Evolutionary conservation across 37 sponge, comb jelly and placozoan species (phyloP), one percentile per base, ranked within the genome.

Genomic region (Eunapius fragilis): DNA sequence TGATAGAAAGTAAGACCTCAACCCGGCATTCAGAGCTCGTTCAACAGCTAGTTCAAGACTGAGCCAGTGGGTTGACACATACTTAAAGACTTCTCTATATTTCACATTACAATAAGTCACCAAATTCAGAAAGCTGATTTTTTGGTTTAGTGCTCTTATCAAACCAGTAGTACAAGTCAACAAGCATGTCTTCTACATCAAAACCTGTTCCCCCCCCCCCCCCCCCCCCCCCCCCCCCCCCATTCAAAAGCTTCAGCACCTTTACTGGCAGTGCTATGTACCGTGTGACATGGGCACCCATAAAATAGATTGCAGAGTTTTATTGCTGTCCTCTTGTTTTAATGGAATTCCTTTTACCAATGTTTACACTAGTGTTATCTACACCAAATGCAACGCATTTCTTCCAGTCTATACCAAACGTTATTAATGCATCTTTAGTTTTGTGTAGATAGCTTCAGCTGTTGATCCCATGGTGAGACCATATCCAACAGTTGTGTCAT

Each of bases 341-440:
- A 3, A 89, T 82, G 70, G 87, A 89, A 27, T 93, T 82, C 19
- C 76, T 70, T 27, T 35, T 75, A 34, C 88, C 94, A 25, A 90
- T 36, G 67, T 93, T 89, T 9, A 93, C 93, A 28, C 85, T 86
- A n/a, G 89, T 86, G 81, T 93, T 93, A 48, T 93, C 93, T 19
- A 89, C 84, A 69, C 76, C 48, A 30, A 79, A 67, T 13, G 86
- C 79, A 47, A 85, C 77, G 69, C 93, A 93, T 22, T 89, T 80
- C 26, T 38, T 68, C 89, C 89, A 93, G 36, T 87, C 31, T 48
- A 89, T 80, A 28, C 26, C 33, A 34, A 36, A 0, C 11, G 27
- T 75, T 22, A 25, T 12, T 4, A 89, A 33, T 0, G 35, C 72
- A 25, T 71, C 80, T 86, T 84, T 82, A 93, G 83, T 78, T 86